Conservation (phyloP, 2,888 invertebrate genomes). For the Doris montereyensis region DNA sequence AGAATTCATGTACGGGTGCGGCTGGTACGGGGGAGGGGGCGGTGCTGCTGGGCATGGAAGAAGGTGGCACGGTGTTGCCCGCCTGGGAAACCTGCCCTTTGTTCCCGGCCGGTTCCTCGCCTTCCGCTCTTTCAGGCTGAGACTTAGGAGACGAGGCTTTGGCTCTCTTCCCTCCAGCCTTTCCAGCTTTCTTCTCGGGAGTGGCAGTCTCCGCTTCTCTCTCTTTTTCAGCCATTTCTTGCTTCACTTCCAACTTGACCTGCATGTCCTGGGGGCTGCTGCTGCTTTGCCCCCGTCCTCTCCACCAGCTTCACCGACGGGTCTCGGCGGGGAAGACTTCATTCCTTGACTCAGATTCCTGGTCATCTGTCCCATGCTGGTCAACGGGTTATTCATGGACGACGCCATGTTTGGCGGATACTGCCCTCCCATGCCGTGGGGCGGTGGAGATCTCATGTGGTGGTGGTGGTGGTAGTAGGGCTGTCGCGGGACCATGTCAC, state of each 20-base stretch:
- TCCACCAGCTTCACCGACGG: neutral
- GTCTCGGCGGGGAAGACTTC: neutral
- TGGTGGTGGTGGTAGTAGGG: constrained; percentile 7
- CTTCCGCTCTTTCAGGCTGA: neutral
- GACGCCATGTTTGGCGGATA: constrained; percentile 12
- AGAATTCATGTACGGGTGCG: too few species aligned
- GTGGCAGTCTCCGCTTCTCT: neutral
- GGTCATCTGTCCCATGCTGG: constrained; percentile 45
- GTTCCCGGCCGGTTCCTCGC: neutral
- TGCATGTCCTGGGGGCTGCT: too few species aligned
- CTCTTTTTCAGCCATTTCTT: constrained; percentile 24
- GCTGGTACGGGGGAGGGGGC: too few species aligned
- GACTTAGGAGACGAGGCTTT: neutral
- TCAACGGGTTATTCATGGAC: constrained; percentile 41
- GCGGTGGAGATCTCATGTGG: constrained; percentile 35
- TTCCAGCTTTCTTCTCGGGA: neutral
- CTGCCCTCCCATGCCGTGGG: neutral
- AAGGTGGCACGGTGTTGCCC: too few species aligned
- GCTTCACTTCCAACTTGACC: too few species aligned
- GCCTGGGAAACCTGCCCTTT: too few species aligned
- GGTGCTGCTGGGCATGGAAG: too few species aligned
- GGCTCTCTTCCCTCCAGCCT: neutral
- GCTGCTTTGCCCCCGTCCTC: constrained; percentile 11
- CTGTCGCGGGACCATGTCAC: constrained; percentile 32
- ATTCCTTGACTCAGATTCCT: constrained; percentile 25